Percentiles rank a stretch among this genome's conserved stretches.
Evolutionary conservation across 2,797 vertebrate genomes (phyloP).

Genomic region (Otolemur crassicaudatus): DNA sequence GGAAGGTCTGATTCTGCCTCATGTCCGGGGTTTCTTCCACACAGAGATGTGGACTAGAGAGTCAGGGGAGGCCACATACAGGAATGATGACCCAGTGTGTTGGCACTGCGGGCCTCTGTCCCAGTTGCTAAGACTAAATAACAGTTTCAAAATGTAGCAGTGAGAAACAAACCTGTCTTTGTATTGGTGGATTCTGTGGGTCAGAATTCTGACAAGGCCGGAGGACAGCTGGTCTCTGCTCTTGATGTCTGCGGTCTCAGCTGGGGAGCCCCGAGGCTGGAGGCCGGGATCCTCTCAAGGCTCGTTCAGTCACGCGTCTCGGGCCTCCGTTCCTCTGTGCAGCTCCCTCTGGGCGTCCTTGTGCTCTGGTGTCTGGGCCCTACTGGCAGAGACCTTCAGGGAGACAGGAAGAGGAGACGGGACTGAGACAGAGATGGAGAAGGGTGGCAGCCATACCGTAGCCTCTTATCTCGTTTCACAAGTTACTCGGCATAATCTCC

Average conservation of each 20-base stretch:
- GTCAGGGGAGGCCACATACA: not conserved
- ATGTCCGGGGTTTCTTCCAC: too few relatives aligned
- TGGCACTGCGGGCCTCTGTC: not conserved
- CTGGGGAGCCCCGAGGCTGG: not conserved
- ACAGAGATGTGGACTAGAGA: too few relatives aligned
- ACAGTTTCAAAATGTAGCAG: not conserved
- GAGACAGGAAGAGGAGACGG: not conserved
- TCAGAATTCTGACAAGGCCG: not conserved
- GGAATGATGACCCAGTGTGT: not conserved
- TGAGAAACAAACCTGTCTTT: too few relatives aligned
- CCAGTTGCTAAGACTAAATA: not conserved
- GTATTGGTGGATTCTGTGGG: not conserved
- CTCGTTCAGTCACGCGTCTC: rapidly evolving
- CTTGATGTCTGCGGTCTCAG: not conserved
- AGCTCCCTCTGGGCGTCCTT: not conserved
- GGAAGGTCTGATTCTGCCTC: rapidly evolving
- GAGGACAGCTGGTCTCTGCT: not conserved
- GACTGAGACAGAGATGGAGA: not conserved
- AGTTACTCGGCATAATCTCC: rapidly evolving
- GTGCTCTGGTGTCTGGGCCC: not conserved
- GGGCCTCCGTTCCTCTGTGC: not conserved
- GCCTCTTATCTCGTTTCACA: not conserved
- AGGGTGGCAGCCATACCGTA: not conserved
- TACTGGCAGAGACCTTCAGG: not conserved
- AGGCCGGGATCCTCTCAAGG: not conserved